Conservation (phyloP, 1,140 invertebrate genomes). For the Macrosteles quadrilineatus region DNA sequence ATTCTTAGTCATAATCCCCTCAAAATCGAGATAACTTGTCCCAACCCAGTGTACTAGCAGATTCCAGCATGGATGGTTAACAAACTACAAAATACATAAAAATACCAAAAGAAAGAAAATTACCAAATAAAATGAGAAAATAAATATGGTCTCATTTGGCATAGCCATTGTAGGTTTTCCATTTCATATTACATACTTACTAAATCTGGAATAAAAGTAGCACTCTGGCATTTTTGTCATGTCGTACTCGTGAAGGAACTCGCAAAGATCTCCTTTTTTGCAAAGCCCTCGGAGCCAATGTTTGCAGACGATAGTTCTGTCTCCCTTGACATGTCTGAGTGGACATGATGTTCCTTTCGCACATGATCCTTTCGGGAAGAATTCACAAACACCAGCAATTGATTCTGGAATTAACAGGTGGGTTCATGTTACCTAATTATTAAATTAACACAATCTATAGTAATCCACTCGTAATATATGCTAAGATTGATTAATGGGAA, state of each 20-base stretch:
- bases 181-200: too few relatives aligned
- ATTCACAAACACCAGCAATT: slow-evolving; percentile 94
- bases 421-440: too few relatives aligned
- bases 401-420: slow-evolving; percentile 92
- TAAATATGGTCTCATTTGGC: background rate
- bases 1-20: too few relatives aligned
- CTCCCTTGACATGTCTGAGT: slow-evolving; percentile 94
- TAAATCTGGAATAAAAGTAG: slow-evolving; percentile 98
- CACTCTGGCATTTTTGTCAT: slow-evolving; percentile 99
- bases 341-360: slow-evolving; percentile 90
- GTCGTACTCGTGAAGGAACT: slow-evolving; percentile 99
- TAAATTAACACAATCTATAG: too few relatives aligned
- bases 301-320: slow-evolving; percentile 99
- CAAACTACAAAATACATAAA: background rate
- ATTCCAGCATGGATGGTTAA: too few relatives aligned
- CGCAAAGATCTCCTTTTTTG: slow-evolving; percentile 99
- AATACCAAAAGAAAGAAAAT: background rate
- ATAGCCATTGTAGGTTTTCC: slow-evolving; percentile 36
- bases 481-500: too few relatives aligned
- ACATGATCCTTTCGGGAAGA: slow-evolving; percentile 80
- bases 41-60: too few relatives aligned
- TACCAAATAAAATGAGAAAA: background rate
- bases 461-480: too few relatives aligned
- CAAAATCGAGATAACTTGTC: too few relatives aligned
- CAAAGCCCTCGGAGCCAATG: slow-evolving; percentile 99